Conservation (phyloP, 1,140 invertebrate genomes). For the Nixonia krombeini region DNA sequence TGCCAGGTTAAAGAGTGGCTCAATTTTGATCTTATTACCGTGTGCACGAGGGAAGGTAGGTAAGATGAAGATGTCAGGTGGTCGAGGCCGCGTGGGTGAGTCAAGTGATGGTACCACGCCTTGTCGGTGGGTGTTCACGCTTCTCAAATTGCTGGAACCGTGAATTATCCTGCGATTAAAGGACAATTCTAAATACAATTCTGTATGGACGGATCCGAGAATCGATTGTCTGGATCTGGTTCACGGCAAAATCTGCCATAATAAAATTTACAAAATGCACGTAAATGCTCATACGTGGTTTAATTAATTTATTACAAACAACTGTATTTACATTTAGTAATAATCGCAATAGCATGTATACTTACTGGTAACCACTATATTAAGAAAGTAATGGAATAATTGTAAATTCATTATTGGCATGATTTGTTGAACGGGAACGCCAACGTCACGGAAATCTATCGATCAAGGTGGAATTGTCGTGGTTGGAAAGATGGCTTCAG, state of each 20-base stretch:
- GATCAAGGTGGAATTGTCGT: slow-evolving; percentile 4
- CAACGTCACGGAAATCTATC: slow-evolving; percentile 2
- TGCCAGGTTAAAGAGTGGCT: slow-evolving; percentile 37
- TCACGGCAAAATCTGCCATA: too few relatives aligned
- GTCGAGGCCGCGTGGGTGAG: slow-evolving; percentile 57
- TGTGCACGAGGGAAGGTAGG: too few relatives aligned
- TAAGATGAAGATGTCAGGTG: slow-evolving; percentile 62
- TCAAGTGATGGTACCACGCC: slow-evolving; percentile 53
- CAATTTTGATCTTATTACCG: slow-evolving; percentile 55
- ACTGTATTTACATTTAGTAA: too few relatives aligned
- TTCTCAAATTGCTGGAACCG: slow-evolving; percentile 32
- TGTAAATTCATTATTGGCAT: neutral
- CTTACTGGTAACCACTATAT: too few relatives aligned
- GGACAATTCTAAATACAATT: slow-evolving; percentile 8
- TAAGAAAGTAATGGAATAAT: neutral
- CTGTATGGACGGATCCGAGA: neutral
- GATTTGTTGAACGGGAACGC: slow-evolving; percentile 1
- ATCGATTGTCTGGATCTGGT: neutral
- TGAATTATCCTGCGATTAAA: slow-evolving; percentile 26
- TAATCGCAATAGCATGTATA: too few relatives aligned
- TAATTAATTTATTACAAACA: too few relatives aligned
- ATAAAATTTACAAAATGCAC: too few relatives aligned
- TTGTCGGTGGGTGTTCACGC: slow-evolving; percentile 52
- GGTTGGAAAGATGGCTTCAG: slow-evolving; percentile 1
- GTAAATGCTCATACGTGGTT: too few relatives aligned